phyloP scores from a whole-genome alignment of 2,113 vertebrate genomes.

The Trachemys scripta region DNA sequence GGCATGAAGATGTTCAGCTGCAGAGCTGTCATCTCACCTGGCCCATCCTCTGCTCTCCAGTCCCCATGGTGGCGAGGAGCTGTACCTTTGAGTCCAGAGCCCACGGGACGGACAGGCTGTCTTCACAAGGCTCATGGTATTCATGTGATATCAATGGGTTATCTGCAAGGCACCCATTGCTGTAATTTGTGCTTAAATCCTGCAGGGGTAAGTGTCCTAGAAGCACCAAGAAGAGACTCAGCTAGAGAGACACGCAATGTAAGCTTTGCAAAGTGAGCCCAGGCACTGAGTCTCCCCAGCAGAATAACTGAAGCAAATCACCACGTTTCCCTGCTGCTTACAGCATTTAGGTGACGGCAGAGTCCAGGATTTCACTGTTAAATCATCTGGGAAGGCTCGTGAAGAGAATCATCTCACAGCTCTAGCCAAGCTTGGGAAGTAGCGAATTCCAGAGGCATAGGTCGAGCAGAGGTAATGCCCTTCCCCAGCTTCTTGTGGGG shows the following conservation, averaged over 20 bases:
- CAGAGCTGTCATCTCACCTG: background rate
- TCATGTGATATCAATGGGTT: background rate
- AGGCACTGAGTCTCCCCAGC: background rate
- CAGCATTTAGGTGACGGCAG: background rate
- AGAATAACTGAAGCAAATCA: background rate
- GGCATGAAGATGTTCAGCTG: accelerated
- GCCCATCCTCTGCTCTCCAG: background rate
- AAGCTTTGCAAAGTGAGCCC: no score
- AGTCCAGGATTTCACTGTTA: background rate
- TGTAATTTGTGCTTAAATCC: background rate
- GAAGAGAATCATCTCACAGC: background rate
- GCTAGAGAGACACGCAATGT: no score
- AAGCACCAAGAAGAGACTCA: no score
- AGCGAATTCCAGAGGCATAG: background rate
- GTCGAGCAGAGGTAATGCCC: no score
- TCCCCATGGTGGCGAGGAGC: background rate
- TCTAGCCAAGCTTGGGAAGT: background rate
- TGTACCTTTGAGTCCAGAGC: background rate
- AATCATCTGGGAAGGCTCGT: background rate
- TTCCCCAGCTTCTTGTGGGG: background rate
- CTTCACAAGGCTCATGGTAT: background rate
- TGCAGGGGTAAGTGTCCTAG: background rate
- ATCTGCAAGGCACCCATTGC: background rate
- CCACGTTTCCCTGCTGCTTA: background rate
- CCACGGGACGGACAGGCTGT: background rate